Percentiles rank a stretch among this genome's conserved stretches.
Evolutionary conservation across 2,797 vertebrate genomes (phyloP).

Genomic region (Columba guinea): DNA sequence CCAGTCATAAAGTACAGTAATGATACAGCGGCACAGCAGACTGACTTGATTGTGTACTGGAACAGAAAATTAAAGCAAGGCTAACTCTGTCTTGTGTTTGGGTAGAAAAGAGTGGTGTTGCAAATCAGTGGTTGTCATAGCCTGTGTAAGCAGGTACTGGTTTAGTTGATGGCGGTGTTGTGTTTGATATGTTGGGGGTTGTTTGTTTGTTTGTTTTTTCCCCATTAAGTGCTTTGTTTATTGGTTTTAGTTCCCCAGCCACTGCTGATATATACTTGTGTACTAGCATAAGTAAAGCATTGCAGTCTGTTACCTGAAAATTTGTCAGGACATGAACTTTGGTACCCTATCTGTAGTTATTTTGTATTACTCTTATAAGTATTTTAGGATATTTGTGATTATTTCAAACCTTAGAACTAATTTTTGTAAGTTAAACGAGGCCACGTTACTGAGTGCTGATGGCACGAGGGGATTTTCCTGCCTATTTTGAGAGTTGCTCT

Average conservation of each 20-base stretch:
- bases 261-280: neutral
- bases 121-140: neutral
- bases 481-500: constrained; percentile 61
- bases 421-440: neutral
- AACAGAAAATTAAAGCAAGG: neutral
- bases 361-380: neutral
- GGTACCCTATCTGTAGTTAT: neutral
- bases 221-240: neutral
- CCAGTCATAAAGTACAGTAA: neutral
- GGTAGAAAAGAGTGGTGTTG: neutral
- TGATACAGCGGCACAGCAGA: neutral
- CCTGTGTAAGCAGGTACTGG: neutral
- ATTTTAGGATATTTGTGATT: neutral
- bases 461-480: constrained; percentile 60
- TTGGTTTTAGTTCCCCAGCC: neutral
- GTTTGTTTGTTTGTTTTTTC: neutral
- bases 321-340: neutral
- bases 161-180: neutral
- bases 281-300: neutral
- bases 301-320: neutral
- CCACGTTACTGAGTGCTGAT: constrained; percentile 6
- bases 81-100: neutral
- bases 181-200: too few species aligned
- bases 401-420: neutral
- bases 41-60: neutral